Conservation (phyloP, 2,888 invertebrate genomes). For the Oegoconia quadripuncta region DNA sequence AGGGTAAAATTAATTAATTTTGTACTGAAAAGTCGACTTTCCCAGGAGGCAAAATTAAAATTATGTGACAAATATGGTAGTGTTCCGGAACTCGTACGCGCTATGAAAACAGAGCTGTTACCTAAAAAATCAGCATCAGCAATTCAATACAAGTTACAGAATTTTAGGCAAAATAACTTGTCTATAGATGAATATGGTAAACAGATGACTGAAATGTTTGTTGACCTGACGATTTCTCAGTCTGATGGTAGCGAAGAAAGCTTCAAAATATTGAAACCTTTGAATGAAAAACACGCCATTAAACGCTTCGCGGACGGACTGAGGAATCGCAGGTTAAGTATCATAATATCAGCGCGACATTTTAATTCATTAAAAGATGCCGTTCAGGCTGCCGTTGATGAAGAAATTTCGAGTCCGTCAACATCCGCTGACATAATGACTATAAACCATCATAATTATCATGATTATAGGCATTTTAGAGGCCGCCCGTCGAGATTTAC, state of each 20-base stretch:
- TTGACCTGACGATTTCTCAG: slow-evolving; percentile 4
- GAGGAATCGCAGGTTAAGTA: slow-evolving; percentile 9
- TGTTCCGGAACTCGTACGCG: not conserved
- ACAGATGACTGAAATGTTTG: slow-evolving; percentile 1
- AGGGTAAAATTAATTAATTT: slow-evolving; percentile 10
- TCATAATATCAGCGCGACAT: slow-evolving; percentile 6
- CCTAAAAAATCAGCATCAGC: slow-evolving; percentile 11
- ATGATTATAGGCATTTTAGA: not conserved
- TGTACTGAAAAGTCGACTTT: slow-evolving; percentile 13
- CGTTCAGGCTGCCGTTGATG: slow-evolving; percentile 10
- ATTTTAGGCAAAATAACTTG: not conserved
- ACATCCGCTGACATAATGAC: not conserved
- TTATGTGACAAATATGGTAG: slow-evolving; percentile 2
- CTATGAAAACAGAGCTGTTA: slow-evolving; percentile 7
- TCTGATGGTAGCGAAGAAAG: not conserved
- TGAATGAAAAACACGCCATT: too few relatives aligned
- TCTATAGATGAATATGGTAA: slow-evolving; percentile 2
- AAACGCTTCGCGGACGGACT: slow-evolving; percentile 13
- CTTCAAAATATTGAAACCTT: slow-evolving; percentile 1
- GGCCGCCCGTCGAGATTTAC: not conserved
- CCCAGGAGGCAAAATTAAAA: slow-evolving; percentile 7
- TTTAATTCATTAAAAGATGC: slow-evolving; percentile 7
- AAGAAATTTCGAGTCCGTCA: not conserved
- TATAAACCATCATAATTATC: not conserved
- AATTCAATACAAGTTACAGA: slow-evolving; percentile 1